A percentile compares a stretch with the other conserved stretches of the same genome.
Conservation (phyloP, 2,113 vertebrate species). For the Furnarius figulus region DNA sequence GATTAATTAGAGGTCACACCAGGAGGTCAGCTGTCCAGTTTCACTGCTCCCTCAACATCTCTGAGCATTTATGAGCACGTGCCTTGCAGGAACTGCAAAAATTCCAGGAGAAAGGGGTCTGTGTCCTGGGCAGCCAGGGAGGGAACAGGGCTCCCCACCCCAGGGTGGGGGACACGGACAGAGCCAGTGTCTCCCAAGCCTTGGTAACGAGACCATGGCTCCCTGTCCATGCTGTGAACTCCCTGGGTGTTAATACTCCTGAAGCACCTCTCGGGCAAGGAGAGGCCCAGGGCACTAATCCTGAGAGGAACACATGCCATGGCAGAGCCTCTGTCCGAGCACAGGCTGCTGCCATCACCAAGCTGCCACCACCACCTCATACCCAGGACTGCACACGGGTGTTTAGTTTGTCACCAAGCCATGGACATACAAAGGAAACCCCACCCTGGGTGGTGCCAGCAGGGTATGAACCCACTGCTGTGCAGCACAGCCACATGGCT, state of each 20-base stretch:
- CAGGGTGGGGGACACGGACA: background rate
- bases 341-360: fast-evolving
- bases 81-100: background rate
- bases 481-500: background rate
- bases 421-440: background rate
- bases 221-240: background rate
- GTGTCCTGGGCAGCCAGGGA: fast-evolving
- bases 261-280: fast-evolving
- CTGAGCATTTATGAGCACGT: background rate
- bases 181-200: background rate
- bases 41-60: background rate
- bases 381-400: background rate
- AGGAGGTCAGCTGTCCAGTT: background rate
- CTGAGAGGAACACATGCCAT: background rate
- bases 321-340: background rate
- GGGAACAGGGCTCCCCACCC: background rate
- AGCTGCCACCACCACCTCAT: fast-evolving
- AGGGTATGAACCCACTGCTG: background rate
- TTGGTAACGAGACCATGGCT: background rate
- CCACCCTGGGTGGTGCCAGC: background rate
- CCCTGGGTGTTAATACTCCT: fast-evolving
- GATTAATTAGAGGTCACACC: background rate
- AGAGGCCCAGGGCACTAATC: background rate
- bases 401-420: background rate
- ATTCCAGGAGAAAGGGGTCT: background rate